phyloP scores from a whole-genome alignment of 2,888 invertebrate species.

The Mermis nigrescens region DNA sequence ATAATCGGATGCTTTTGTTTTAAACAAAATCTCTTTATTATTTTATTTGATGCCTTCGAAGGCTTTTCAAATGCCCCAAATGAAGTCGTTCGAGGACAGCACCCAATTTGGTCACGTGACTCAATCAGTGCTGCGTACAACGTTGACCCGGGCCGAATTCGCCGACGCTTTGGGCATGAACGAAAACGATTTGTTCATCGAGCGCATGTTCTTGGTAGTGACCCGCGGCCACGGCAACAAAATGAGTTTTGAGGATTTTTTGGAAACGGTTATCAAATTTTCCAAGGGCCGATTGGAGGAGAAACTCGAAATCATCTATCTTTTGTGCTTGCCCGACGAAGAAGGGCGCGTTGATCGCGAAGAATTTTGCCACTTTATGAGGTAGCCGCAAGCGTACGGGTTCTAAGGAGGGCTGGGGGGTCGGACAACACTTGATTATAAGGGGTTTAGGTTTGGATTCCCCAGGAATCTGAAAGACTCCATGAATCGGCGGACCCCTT shows the following conservation, averaged over 20 bases:
- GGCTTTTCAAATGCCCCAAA: slow-evolving; percentile 9
- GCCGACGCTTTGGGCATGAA: slow-evolving; percentile 88
- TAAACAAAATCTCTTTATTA: too few relatives aligned
- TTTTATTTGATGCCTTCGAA: too few relatives aligned
- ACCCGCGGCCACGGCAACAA: slow-evolving; percentile 79
- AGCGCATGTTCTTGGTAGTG: slow-evolving; percentile 90
- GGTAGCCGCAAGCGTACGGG: too few relatives aligned
- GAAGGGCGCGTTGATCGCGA: slow-evolving; percentile 82
- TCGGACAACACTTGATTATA: too few relatives aligned
- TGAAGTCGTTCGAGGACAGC: not conserved
- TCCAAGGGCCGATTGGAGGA: slow-evolving; percentile 47
- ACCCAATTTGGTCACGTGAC: not conserved
- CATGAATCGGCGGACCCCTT: too few relatives aligned
- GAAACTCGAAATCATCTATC: slow-evolving; percentile 64
- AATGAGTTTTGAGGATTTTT: slow-evolving; percentile 73
- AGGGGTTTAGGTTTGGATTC: too few relatives aligned
- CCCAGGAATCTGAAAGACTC: too few relatives aligned
- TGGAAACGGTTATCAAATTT: slow-evolving; percentile 76
- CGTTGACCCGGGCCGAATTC: slow-evolving; percentile 71
- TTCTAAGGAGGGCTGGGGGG: too few relatives aligned
- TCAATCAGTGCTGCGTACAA: slow-evolving; percentile 29
- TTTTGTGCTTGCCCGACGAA: slow-evolving; percentile 88
- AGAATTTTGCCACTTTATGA: slow-evolving; percentile 75
- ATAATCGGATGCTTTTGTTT: not conserved
- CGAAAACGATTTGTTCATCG: slow-evolving; percentile 75